phyloP scores from a whole-genome alignment of 2,797 vertebrate genomes.

The Streptopelia turtur region DNA sequence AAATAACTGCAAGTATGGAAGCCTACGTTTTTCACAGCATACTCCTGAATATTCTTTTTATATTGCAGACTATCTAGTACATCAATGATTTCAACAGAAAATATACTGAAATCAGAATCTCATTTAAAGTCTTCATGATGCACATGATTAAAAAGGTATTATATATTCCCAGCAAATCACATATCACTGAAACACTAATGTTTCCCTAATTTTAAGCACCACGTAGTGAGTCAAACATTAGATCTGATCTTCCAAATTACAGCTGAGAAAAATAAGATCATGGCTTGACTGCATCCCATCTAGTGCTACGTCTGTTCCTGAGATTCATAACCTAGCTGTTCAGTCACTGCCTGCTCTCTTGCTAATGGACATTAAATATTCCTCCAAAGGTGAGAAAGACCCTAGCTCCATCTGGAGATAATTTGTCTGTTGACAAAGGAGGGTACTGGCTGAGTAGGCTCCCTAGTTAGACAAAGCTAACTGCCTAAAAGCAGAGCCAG shows the following conservation, averaged over 20 bases:
- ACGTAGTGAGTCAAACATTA: conserved; percentile 5
- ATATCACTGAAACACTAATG: neutral
- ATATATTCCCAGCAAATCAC: conserved; percentile 7
- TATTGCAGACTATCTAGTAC: neutral
- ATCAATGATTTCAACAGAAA: conserved; percentile 11
- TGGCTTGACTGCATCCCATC: neutral
- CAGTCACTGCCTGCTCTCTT: neutral
- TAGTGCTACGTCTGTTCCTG: neutral
- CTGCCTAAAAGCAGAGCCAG: neutral
- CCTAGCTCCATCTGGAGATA: neutral
- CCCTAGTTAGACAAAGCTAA: neutral
- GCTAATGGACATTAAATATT: conserved; percentile 19
- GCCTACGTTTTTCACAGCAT: neutral
- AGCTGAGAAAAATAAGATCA: neutral
- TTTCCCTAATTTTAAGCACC: conserved; percentile 29
- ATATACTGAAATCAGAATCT: neutral
- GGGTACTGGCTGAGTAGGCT: neutral
- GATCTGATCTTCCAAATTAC: neutral
- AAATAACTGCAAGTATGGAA: neutral
- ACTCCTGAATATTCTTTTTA: neutral
- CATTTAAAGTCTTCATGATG: conserved; percentile 16
- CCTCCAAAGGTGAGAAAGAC: neutral
- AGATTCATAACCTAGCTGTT: neutral
- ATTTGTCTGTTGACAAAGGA: conserved; percentile 24
- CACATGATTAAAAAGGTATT: conserved; percentile 4